phyloP scores from a whole-genome alignment of 2,797 vertebrate species.

The Benthosema pterotum region DNA sequence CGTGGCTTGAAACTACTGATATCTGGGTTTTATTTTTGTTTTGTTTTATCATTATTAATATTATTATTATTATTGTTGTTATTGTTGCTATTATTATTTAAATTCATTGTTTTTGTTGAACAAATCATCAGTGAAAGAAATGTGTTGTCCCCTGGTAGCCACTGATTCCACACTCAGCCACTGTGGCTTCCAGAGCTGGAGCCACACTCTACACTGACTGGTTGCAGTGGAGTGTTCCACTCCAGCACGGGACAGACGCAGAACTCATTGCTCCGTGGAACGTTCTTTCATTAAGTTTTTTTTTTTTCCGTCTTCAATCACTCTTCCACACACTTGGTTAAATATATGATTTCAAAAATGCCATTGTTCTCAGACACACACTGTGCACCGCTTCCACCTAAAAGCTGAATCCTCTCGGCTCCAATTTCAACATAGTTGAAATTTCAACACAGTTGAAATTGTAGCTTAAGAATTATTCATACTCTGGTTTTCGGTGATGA shows the following conservation, averaged over 20 bases:
- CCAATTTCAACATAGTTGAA: neutral
- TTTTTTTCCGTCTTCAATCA: neutral
- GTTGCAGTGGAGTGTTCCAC: neutral
- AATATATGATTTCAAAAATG: neutral
- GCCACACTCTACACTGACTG: neutral
- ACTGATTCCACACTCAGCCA: neutral
- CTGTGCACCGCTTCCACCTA: neutral
- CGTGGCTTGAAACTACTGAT: slow-evolving; percentile 54
- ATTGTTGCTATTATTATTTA: slow-evolving; percentile 10
- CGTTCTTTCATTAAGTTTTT: too few species aligned
- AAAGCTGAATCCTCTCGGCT: neutral
- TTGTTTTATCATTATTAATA: too few species aligned
- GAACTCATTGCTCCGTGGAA: too few species aligned
- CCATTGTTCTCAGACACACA: neutral
- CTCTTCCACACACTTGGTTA: neutral
- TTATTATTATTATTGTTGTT: too few species aligned
- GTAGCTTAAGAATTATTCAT: neutral
- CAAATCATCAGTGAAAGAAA: neutral
- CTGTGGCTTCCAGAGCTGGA: neutral
- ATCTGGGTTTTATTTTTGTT: slow-evolving; percentile 12
- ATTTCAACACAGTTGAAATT: neutral
- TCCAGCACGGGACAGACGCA: neutral
- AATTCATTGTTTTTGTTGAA: neutral
- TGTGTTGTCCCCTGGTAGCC: neutral
- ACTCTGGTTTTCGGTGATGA: neutral